Conservation (phyloP, 2,113 vertebrate species). For the Eubucco bourcierii region DNA sequence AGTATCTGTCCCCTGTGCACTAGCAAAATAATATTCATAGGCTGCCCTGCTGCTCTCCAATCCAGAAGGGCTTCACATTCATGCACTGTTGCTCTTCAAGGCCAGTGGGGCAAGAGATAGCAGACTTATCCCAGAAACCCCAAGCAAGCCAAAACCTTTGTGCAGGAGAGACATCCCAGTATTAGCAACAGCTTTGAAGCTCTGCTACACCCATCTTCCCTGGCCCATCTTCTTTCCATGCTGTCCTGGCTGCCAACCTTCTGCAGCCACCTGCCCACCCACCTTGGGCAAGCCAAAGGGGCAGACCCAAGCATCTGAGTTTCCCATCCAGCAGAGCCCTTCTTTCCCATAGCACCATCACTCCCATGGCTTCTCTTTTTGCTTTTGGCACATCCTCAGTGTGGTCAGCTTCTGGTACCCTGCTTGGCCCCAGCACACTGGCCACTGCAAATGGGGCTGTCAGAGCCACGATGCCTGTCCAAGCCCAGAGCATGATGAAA, state of each 20-base stretch:
- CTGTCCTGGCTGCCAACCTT: not conserved
- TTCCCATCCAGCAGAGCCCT: not conserved
- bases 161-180: too few species aligned
- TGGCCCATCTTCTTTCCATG: not conserved
- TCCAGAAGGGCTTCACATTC: not conserved
- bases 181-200: not conserved
- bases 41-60: not conserved
- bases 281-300: not conserved
- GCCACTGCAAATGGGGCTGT: not conserved
- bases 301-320: not conserved
- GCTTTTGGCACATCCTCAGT: not conserved
- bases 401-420: not conserved
- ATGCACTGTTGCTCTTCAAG: accelerated
- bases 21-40: not conserved
- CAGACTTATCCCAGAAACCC: not conserved
- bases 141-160: not conserved
- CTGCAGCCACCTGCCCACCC: not conserved
- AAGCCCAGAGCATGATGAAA: not conserved
- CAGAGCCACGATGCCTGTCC: not conserved
- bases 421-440: not conserved
- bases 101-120: not conserved
- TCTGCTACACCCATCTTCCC: not conserved
- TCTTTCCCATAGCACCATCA: not conserved
- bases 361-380: not conserved
- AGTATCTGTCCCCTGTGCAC: not conserved